Evolutionary conservation across 2,113 vertebrate species (phyloP), one percentile per base, ranked within the genome.

Genomic region (Semnopithecus entellus): DNA sequence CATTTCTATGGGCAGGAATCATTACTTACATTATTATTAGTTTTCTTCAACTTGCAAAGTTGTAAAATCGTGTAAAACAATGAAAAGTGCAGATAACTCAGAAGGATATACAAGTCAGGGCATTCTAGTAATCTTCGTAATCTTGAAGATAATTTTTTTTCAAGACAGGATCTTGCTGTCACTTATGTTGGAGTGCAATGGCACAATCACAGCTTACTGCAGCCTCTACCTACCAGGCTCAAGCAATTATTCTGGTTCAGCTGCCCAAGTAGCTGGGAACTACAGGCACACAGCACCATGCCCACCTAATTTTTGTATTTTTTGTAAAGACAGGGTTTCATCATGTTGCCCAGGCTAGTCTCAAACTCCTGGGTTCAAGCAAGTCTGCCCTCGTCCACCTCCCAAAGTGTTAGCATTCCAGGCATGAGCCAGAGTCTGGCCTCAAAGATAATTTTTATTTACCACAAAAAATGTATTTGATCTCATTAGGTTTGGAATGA

Each of bases 101-200:
- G 23, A 81, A 48, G 35, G 38, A 8, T n/a, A 23, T 75, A 66
- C 76, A 81, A 70, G 9, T 75, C 14, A 38, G 30, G 6, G 43
- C 76, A 85, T 38, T 96, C 83, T 86, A 61, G 40, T 85, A 90
- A 52, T 52, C 88, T 80, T 89, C 38, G 48, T 80, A 16, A 90
- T 79, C 13, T 18, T 9, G 20, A 38, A 66, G 52, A 50, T 61
- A 11, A 48, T 48, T 40, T 79, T 66, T 72, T 73, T 75, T n/a
- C 16, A 12, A 75, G 23, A 43, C 40, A 8, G 12, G 25, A 20
- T 43, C 23, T 23, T 38, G 38, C 23, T 27, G 23, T 75, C 40
- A 75, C 40, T 40, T 40, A 43, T 22, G 40, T 27, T 27, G 23
- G 40, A 75, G 23, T 43, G 40, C 23, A 75, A 23, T 43, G 72